Conservation (phyloP, 2,113 vertebrate genomes). For the Macrotus californicus region DNA sequence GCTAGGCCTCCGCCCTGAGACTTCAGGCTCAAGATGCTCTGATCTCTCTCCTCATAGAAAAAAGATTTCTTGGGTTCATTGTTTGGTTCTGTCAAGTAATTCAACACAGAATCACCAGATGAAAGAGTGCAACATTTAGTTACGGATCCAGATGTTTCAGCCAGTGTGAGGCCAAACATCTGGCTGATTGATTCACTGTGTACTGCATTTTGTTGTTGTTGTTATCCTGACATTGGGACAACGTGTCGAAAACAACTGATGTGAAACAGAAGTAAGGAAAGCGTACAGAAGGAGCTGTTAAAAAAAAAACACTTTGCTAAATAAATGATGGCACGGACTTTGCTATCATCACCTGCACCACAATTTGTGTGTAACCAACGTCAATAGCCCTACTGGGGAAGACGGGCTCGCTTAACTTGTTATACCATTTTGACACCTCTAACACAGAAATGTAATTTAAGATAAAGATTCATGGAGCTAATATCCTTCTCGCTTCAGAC, state of each 20-base stretch:
- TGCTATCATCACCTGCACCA: constrained; percentile 46
- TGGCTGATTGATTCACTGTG: constrained; percentile 14
- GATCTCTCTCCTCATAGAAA: constrained; percentile 25
- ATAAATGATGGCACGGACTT: constrained; percentile 69
- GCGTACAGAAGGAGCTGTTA: constrained; percentile 63
- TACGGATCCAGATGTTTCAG: constrained; percentile 25
- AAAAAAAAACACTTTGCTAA: constrained; percentile 65
- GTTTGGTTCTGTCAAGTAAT: background rate
- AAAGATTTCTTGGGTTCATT: constrained; percentile 15
- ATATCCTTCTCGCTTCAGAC: constrained; percentile 53
- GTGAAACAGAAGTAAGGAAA: constrained; percentile 74
- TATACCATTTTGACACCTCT: constrained; percentile 67
- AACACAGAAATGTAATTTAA: constrained; percentile 66
- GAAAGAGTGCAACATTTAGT: background rate
- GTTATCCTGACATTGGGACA: constrained; percentile 27
- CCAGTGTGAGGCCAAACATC: constrained; percentile 39
- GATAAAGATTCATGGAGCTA: constrained; percentile 72
- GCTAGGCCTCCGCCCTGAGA: background rate
- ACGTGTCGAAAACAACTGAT: constrained; percentile 59
- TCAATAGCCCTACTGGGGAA: constrained; percentile 64
- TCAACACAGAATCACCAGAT: background rate
- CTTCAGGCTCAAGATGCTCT: background rate
- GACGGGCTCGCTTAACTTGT: constrained; percentile 60
- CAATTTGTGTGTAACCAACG: constrained; percentile 70
- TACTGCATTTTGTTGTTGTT: background rate